phyloP scores from a whole-genome alignment of 2,797 vertebrate genomes.

The Poecilia velifera region DNA sequence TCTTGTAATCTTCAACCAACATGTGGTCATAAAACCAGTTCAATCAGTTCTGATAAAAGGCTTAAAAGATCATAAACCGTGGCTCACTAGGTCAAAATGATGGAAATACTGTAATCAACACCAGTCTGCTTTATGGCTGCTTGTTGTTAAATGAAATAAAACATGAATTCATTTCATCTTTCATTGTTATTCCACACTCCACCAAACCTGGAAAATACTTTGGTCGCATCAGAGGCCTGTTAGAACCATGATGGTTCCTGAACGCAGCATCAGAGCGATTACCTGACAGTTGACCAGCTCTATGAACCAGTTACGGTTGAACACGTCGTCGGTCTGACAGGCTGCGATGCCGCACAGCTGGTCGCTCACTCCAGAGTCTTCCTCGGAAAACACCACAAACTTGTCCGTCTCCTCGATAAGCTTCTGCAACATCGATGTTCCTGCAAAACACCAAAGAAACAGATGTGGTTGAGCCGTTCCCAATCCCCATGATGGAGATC shows the following conservation, averaged over 20 bases:
- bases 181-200: background rate
- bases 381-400: constrained; percentile 98
- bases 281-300: constrained; percentile 99
- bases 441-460: constrained; percentile 62
- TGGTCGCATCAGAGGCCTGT: background rate
- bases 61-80: too few relatives aligned
- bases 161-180: background rate
- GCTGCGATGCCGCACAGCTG: constrained; percentile 95
- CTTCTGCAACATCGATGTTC: constrained; percentile 98
- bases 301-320: constrained; percentile 97
- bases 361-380: constrained; percentile 94
- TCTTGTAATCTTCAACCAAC: background rate
- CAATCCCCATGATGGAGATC: background rate
- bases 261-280: background rate
- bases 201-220: background rate
- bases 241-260: background rate
- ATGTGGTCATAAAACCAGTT: background rate
- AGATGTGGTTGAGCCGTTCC: background rate
- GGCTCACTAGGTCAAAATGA: background rate
- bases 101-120: background rate
- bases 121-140: background rate
- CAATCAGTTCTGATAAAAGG: background rate
- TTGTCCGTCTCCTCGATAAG: constrained; percentile 97
- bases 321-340: constrained; percentile 95
- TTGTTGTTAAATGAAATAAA: background rate